Evolutionary conservation across 2,797 vertebrate genomes (phyloP).

Genomic region (Coregonus suidteri): DNA sequence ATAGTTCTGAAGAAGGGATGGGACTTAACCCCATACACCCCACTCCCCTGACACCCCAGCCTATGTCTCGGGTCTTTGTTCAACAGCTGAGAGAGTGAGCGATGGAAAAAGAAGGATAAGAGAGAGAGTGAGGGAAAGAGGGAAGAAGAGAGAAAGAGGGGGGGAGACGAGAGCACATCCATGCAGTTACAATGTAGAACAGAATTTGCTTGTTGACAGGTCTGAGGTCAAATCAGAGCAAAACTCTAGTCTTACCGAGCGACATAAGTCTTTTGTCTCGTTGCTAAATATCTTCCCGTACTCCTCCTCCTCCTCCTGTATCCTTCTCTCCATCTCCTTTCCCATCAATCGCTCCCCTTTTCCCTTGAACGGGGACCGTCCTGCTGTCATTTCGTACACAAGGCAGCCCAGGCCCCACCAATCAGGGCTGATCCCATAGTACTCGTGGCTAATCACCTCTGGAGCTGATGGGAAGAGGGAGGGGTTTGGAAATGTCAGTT

Average conservation of each 20-base stretch:
- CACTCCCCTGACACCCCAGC: constrained; percentile 67
- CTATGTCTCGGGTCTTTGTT: constrained; percentile 73
- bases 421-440: constrained; percentile 76
- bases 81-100: constrained; percentile 70
- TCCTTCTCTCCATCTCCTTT: constrained; percentile 78
- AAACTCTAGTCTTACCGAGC: constrained; percentile 61
- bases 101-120: neutral
- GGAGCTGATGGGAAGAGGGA: constrained; percentile 71
- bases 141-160: neutral
- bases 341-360: constrained; percentile 67
- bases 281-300: constrained; percentile 70
- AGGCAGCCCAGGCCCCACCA: constrained; percentile 91
- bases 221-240: neutral
- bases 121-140: neutral
- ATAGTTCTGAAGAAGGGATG: constrained; percentile 79
- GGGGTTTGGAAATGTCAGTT: neutral
- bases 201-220: neutral
- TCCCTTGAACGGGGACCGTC: constrained; percentile 70
- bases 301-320: constrained; percentile 57
- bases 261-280: constrained; percentile 71
- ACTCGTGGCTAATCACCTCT: constrained; percentile 76
- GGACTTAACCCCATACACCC: constrained; percentile 65
- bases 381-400: constrained; percentile 85
- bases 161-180: neutral
- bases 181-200: neutral